Percentiles rank a stretch among this genome's conserved stretches.
Conservation (phyloP, 2,888 invertebrate species). For the Leucoma salicis region DNA sequence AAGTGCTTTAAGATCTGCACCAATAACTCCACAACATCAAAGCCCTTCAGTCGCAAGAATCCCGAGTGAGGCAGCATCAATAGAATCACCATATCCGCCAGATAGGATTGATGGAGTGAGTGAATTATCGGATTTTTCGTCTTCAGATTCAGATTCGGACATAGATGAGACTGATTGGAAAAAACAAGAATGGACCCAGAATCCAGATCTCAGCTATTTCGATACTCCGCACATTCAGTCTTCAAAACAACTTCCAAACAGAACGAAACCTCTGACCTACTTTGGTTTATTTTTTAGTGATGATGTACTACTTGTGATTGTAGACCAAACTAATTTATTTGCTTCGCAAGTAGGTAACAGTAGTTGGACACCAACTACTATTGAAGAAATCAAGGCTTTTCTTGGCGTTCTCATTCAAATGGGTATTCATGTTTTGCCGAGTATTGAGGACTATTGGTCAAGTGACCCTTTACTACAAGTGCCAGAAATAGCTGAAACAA, state of each 20-base stretch:
- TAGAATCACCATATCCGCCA: no score
- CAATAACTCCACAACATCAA: no score
- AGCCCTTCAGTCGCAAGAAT: no score
- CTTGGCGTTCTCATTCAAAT: slow-evolving; percentile 11
- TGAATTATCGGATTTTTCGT: not conserved
- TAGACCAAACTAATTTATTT: not conserved
- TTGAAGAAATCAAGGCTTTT: slow-evolving; percentile 8
- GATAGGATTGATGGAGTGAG: no score
- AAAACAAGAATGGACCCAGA: slow-evolving; percentile 6
- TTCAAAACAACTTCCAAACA: not conserved
- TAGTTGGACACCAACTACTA: slow-evolving; percentile 5
- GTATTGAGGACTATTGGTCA: slow-evolving; percentile 14
- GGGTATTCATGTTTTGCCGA: slow-evolving; percentile 11
- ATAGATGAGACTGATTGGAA: slow-evolving; percentile 9
- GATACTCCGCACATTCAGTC: slow-evolving; percentile 1
- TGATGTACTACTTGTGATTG: not conserved
- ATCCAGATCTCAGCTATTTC: slow-evolving; percentile 4
- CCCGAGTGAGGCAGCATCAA: no score
- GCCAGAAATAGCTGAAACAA: slow-evolving; percentile 14
- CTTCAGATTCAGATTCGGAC: slow-evolving; percentile 3
- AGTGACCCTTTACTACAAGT: slow-evolving; percentile 11
- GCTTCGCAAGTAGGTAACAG: slow-evolving; percentile 5
- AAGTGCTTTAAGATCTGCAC: no score
- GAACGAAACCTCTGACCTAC: not conserved
- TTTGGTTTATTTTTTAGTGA: not conserved